A percentile compares a stretch with the other conserved stretches of the same genome.
phyloP scores from a whole-genome alignment of 2,888 invertebrate genomes.

The Eupithecia abbreviata region DNA sequence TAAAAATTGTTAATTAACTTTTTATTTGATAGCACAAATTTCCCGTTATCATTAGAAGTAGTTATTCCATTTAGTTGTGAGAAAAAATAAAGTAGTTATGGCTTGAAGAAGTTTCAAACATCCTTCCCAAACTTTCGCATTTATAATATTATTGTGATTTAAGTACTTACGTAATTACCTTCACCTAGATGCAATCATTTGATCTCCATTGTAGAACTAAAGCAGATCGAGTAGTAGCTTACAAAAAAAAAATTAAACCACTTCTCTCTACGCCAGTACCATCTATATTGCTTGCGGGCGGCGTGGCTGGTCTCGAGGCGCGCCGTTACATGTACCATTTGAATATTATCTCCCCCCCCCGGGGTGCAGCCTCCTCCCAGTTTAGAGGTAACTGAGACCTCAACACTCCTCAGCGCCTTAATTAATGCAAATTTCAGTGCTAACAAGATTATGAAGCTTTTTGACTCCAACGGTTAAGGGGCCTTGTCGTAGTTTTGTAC shows the following conservation, averaged over 20 bases:
- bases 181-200: too few relatives aligned
- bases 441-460: constrained; percentile 84
- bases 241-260: constrained; percentile 32
- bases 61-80: too few relatives aligned
- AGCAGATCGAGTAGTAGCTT: too few relatives aligned
- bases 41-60: too few relatives aligned
- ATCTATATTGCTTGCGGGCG: constrained; percentile 81
- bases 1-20: too few relatives aligned
- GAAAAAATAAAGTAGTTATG: too few relatives aligned
- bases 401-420: constrained; percentile 76
- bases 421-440: constrained; percentile 84
- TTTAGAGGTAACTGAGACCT: constrained; percentile 77
- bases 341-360: constrained; percentile 80
- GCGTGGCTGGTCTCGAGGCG: constrained; percentile 68
- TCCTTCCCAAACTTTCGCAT: too few relatives aligned
- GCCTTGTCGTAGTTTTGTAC: constrained; percentile 48
- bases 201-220: too few relatives aligned
- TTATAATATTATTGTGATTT: too few relatives aligned
- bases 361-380: constrained; percentile 52
- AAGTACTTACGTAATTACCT: too few relatives aligned
- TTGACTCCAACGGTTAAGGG: constrained; percentile 71
- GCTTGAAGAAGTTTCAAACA: too few relatives aligned
- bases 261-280: constrained; percentile 55
- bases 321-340: constrained; percentile 84
- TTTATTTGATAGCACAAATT: too few relatives aligned